Evolutionary conservation across 2,113 vertebrate species (phyloP), one percentile per base, ranked within the genome.

Genomic region (Trichomycterus rosablanca): DNA sequence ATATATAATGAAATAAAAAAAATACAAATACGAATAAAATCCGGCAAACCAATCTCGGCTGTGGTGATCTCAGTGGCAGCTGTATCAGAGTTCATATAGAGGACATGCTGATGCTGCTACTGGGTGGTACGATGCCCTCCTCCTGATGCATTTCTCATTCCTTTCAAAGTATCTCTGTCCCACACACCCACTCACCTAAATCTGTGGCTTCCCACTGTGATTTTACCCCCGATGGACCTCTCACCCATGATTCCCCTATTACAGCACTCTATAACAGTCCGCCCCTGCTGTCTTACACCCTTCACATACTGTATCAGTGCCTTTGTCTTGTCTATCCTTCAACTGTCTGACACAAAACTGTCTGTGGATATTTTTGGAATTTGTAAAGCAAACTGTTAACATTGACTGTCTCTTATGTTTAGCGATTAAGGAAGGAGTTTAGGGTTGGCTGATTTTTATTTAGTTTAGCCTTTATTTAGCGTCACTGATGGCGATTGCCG

Each of bases 401-500:
- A 40, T 23, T 40, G 7, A 14, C 7, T 16, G 23, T 10, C 52
- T 39, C 24, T 11, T 55, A 3, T 4, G 20, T 24, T 19, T n/a
- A 22, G n/a, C n/a, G n/a, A 37, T 26, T 14, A 42, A 15, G 22
- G 37, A 8, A 15, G 15, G 15, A 0, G 15, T 3, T 51, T 20
- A 15, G 59, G 26, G 22, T 40, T 34, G 14, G 11, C 22, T 48
- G 40, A 2, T n/a, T 48, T 16, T 37, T 40, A 46, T 63, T 59
- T 66, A 43, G 18, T 51, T 55, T 44, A 10, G 26, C 24, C 35
- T 45, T 24, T 59, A 42, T 50, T n/a, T 53, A 37, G 9, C 51
- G 45, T 50, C 58, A 71, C 15, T 53, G 49, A 37, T 39, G 66
- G 46, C 40, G 46, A 59, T 67, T 67, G 65, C 48, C 45, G n/a